Base-by-base conservation (phyloP, 2,113 vertebrate genomes). In the Leucosticte australis region DNA sequence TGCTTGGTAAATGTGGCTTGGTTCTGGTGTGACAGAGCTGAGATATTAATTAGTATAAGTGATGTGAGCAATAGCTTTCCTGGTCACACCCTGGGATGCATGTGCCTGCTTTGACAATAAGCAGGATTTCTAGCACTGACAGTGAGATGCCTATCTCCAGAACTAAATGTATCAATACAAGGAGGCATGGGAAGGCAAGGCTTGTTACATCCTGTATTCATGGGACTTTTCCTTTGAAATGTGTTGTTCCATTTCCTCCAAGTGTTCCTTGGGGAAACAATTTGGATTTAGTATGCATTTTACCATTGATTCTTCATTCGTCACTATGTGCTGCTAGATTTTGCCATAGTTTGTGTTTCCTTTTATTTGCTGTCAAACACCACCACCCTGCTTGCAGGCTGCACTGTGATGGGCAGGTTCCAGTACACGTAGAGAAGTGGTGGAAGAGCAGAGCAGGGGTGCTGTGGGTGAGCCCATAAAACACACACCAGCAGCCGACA, bases 171-270 rank as follows among this genome's bases (percentile, higher is more conserved):
- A 39, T 76, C 33, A 8, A 28, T 47, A 67, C 46, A 71, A 80
- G 30, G 37, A 68, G 27, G 41, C 69, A 60, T 9, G 23, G 75
- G 55, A 77, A 80, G 42, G 31, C 4, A 30, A 57, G 68, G n/a
- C 67, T 60, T 65, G 46, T 86, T 65, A 64, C 15, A 4, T 65
- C 83, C 92, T 52, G 33, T 57, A 44, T 67, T 63, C 79, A 35
- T 28, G 74, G 87, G 82, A 82, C 85, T 91, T 77, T 87, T 41
- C 10, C 64, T 76, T 94, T 96, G 73, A 75, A 77, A 87, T 41
- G 57, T 44, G 13, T 64, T 91, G 68, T 65, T 97, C 89, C 50
- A 59, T 83, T 97, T 97, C 92, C 90, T 95, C 44, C 44, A 49
- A 39, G 37, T 94, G 83, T 87, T 96, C 65, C 56, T 68, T 2